Base-by-base conservation (phyloP, 2,888 invertebrate genomes). In the Polydrusus cervinus region DNA sequence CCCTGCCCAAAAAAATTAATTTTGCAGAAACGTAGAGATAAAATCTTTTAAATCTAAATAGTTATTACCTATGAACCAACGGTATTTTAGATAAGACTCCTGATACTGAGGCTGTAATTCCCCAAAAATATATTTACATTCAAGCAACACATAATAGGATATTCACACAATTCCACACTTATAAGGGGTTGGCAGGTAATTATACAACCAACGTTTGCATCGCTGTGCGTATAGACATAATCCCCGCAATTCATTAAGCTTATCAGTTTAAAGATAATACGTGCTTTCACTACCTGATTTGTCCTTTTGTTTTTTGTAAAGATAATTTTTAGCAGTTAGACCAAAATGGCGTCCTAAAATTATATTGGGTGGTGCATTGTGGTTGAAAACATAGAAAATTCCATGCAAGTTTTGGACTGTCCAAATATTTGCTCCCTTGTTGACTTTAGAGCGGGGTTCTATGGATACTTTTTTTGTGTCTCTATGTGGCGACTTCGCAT, bases 161-260 rank as follows among this genome's bases (percentile, higher is more conserved):
- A 38, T 60, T 60, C 57, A 16, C 57, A 18, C 57, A 57, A 16
- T 57, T 60, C 13, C 38, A 60, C 38, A 60, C 57, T 60, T 60
- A 38, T 38, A 60, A 60, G 57, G 18, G 57, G 30, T 38, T 60
- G 57, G 57, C 57, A 60, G 38, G 57, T 38, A 60, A 60, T 60
- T 60, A 60, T 38, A 60, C 38, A 3, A 9, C 14, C 34, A 55
- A n/a, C n/a, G 25, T 55, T 55, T 55, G 57, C 38, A 34, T 60
- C 10, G 13, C 38, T 60, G 16, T 60, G 57, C 57, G 57, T 60
- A 38, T 60, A 60, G 57, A 60, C 34, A 38, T 60, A 60, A 60
- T 60, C 57, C 57, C 13, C 57, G 57, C 57, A 60, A 60, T 60
- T 60, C 38, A 38, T 60, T 40, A 60, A 18, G 57, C 57, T 60